A percentile compares a stretch with the other conserved stretches of the same genome.
phyloP scores from a whole-genome alignment of 2,113 vertebrate genomes.

The Anas platyrhynchos region DNA sequence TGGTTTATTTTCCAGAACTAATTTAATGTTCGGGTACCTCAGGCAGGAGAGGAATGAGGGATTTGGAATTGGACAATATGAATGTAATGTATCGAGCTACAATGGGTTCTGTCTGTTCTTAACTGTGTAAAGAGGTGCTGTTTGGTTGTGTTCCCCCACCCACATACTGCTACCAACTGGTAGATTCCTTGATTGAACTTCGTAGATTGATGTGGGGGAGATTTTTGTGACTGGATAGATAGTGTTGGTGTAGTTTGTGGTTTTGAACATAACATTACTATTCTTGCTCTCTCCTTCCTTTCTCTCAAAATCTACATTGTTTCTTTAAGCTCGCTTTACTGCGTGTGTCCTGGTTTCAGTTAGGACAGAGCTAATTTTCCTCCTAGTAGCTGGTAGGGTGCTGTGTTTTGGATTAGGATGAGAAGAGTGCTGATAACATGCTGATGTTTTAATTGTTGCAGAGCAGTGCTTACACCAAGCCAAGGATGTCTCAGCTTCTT shows the following conservation, averaged over 20 bases:
- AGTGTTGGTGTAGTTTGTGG: neutral
- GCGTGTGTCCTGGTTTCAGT: neutral
- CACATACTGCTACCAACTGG: neutral
- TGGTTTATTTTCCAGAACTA: neutral
- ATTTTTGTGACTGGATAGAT: neutral
- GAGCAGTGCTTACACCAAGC: too few relatives aligned
- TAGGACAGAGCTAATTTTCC: too few relatives aligned
- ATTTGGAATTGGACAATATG: neutral
- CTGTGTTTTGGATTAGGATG: too few relatives aligned
- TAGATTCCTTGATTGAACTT: neutral
- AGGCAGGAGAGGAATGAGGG: neutral
- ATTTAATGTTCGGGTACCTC: neutral
- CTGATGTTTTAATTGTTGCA: too few relatives aligned
- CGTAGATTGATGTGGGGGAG: neutral
- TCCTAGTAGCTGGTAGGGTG: too few relatives aligned
- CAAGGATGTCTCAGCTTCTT: too few relatives aligned
- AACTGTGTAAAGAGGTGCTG: neutral
- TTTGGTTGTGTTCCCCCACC: neutral
- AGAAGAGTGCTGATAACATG: too few relatives aligned
- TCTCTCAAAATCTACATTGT: neutral
- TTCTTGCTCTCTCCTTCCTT: neutral
- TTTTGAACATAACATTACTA: neutral
- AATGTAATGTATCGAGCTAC: neutral
- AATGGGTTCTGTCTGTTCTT: neutral
- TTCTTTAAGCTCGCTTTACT: neutral